Percentiles rank a stretch among this genome's conserved stretches.
phyloP scores from a whole-genome alignment of 2,888 invertebrate genomes.

The Choreutis nemorana region DNA sequence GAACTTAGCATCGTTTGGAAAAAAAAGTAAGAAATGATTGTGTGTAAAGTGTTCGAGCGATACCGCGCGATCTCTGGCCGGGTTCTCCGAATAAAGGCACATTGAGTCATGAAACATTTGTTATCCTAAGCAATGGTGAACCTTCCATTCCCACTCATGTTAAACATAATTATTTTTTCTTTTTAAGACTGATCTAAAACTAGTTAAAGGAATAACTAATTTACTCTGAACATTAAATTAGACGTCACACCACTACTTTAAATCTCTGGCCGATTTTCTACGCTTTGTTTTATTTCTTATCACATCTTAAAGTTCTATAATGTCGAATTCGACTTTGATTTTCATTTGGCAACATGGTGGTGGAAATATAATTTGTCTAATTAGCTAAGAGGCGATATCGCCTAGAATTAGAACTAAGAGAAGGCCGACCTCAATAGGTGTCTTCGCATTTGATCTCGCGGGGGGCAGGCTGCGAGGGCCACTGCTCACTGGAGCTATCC shows the following conservation, averaged over 20 bases:
- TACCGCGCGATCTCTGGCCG: slow-evolving; percentile 48
- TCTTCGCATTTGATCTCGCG: slow-evolving; percentile 60
- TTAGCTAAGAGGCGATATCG: slow-evolving; percentile 47
- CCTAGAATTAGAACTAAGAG: slow-evolving; percentile 40
- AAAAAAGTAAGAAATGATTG: too few species aligned
- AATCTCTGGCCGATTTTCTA: slow-evolving; percentile 36
- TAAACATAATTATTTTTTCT: slow-evolving; percentile 28
- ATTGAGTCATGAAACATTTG: slow-evolving; percentile 56
- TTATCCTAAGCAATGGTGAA: slow-evolving; percentile 45
- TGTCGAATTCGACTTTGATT: slow-evolving; percentile 35
- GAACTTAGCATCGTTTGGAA: too few species aligned
- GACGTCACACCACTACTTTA: slow-evolving; percentile 60
- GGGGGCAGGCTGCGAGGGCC: slow-evolving; percentile 41
- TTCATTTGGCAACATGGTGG: slow-evolving; percentile 64
- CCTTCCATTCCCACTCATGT: slow-evolving; percentile 33
- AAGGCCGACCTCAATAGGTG: slow-evolving; percentile 37
- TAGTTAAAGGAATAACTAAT: slow-evolving; percentile 41
- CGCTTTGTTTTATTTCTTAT: slow-evolving; percentile 49
- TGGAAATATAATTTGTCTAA: slow-evolving; percentile 57
- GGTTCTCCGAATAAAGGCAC: slow-evolving; percentile 63
- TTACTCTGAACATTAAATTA: slow-evolving; percentile 27
- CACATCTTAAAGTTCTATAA: slow-evolving; percentile 53
- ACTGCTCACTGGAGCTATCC: slow-evolving; percentile 45
- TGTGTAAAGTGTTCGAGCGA: slow-evolving; percentile 30
- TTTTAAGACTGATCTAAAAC: slow-evolving; percentile 45